Evolutionary conservation across 1,140 invertebrate genomes (phyloP).

Genomic region (Drosophila orena): DNA sequence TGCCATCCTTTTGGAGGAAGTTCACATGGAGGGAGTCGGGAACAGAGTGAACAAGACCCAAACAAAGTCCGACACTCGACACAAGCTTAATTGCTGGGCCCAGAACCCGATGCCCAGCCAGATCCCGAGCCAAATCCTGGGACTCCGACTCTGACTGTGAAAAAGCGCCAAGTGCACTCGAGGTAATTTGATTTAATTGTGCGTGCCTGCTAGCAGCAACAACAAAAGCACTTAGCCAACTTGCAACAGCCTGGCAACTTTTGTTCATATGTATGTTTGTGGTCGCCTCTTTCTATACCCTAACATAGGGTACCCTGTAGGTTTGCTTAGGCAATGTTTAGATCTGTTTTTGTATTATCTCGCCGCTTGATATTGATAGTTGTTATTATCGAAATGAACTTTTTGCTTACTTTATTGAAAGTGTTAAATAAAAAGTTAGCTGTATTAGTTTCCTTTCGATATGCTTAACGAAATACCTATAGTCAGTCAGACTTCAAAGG

Average conservation of each 20-base stretch:
- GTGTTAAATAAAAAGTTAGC: too few relatives aligned
- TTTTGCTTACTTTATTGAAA: too few relatives aligned
- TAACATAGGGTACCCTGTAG: neutral
- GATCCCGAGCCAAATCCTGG: conserved; percentile 4
- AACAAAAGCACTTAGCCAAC: conserved; percentile 39
- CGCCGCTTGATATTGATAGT: too few relatives aligned
- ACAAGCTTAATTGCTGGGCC: conserved; percentile 71
- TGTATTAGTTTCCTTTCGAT: too few relatives aligned
- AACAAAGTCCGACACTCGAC: conserved; percentile 50
- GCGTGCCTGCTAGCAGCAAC: conserved; percentile 58
- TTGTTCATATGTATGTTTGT: conserved; percentile 33
- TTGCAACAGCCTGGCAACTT: conserved; percentile 41
- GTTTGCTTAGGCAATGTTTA: too few relatives aligned
- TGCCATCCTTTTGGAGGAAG: conserved; percentile 4
- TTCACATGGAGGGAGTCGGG: neutral
- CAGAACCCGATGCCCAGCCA: conserved; percentile 6
- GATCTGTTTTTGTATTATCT: too few relatives aligned
- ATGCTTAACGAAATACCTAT: neutral
- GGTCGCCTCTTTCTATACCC: conserved; percentile 24
- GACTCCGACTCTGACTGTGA: conserved; percentile 39
- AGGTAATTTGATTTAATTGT: conserved; percentile 83
- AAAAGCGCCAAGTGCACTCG: conserved; percentile 75
- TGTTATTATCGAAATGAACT: too few relatives aligned
- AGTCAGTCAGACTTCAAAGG: neutral
- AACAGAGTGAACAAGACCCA: neutral